These are phyloP conservation scores for Heloderma charlesbogerti DNA, from an alignment of 2,113 vertebrate genomes.

Conservation along the genomic window DNA sequence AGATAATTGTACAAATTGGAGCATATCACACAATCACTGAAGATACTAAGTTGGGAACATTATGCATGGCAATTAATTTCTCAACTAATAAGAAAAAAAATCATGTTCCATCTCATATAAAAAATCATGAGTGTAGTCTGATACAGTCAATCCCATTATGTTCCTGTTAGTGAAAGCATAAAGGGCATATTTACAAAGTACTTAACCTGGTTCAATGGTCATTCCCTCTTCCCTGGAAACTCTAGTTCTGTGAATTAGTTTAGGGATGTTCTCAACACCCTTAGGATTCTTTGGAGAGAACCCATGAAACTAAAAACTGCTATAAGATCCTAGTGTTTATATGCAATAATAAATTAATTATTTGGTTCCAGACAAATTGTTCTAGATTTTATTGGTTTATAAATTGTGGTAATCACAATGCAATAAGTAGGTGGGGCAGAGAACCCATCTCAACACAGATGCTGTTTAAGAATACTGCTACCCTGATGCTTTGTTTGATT, in stretches of 20 bases:
- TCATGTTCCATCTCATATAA: not conserved
- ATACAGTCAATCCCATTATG: no score
- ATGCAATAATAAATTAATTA: not conserved
- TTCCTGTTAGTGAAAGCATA: no score
- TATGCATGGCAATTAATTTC: no score
- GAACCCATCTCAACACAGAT: not conserved
- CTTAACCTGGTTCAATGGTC: no score
- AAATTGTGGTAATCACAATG: not conserved
- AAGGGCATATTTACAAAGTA: no score
- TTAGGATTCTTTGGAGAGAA: not conserved
- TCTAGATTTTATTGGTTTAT: not conserved
- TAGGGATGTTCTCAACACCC: not conserved
- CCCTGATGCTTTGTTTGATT: not conserved
- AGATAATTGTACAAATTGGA: not conserved
- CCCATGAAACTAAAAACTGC: not conserved
- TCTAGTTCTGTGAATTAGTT: no score
- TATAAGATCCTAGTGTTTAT: not conserved
- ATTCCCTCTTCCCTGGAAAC: no score
- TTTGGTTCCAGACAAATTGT: not conserved
- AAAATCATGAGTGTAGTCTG: not conserved
- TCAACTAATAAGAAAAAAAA: no score
- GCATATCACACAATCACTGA: not conserved
- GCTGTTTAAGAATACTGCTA: not conserved
- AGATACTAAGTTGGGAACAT: no score
- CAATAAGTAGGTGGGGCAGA: not conserved